These are phyloP conservation scores for Oryzias melastigma DNA, from an alignment of 2,113 vertebrate genomes.

Conservation along the genomic window DNA sequence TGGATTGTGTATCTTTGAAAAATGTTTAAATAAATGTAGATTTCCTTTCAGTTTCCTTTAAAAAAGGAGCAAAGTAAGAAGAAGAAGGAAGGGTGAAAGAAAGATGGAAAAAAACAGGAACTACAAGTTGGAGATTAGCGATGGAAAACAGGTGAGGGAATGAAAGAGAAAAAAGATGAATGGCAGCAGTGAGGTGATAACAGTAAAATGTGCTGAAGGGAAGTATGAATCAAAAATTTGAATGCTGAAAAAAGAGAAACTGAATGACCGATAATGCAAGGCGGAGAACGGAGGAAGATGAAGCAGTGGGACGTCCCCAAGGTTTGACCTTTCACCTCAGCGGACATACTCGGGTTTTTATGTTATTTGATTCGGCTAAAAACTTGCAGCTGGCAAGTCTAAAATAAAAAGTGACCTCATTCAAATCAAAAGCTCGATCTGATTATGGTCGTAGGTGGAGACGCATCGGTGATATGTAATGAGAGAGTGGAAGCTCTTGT, in stretches of 20 bases:
- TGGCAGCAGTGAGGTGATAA: not conserved
- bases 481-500: constrained; percentile 35
- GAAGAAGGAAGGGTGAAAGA: not conserved
- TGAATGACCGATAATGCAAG: not conserved
- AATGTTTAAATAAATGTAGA: too few species aligned
- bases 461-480: constrained; percentile 30
- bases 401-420: constrained; percentile 21
- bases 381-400: constrained; percentile 5
- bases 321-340: constrained; percentile 21
- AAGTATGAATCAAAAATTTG: constrained; percentile 5
- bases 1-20: not conserved
- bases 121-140: not conserved
- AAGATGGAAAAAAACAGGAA: not conserved
- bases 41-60: constrained; percentile 37
- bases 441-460: constrained; percentile 33
- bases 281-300: constrained; percentile 1
- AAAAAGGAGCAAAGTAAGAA: constrained; percentile 38
- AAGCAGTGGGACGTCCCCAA: constrained; percentile 14
- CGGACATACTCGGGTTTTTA: not conserved
- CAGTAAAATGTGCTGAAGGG: not conserved
- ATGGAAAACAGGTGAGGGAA: constrained; percentile 7
- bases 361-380: constrained; percentile 28
- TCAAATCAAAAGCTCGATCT: constrained; percentile 44
- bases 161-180: constrained; percentile 24
- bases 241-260: constrained; percentile 3